Percentiles rank a stretch among this genome's conserved stretches.
phyloP scores from a whole-genome alignment of 2,797 vertebrate genomes.

The Amblyopsis hoosieri region DNA sequence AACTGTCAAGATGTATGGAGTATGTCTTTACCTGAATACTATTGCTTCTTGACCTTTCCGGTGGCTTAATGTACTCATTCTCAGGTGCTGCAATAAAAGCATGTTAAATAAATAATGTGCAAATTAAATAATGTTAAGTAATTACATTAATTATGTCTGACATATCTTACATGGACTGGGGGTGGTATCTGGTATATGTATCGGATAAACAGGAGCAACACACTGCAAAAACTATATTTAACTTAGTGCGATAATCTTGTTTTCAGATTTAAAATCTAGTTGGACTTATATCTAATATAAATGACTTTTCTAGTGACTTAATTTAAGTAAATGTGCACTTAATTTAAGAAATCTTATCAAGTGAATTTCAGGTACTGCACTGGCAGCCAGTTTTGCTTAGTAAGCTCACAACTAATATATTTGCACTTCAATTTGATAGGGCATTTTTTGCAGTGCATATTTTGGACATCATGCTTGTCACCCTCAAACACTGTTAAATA shows the following conservation, averaged over 20 bases:
- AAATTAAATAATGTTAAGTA: not conserved
- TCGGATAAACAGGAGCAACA: constrained; percentile 27
- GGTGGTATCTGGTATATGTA: constrained; percentile 20
- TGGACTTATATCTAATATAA: too few relatives aligned
- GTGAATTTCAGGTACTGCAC: too few relatives aligned
- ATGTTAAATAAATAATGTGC: constrained; percentile 3
- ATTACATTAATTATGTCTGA: not conserved
- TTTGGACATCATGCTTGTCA: constrained; percentile 22
- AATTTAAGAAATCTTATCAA: too few relatives aligned
- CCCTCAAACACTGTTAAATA: constrained; percentile 48
- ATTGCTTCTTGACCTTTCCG: constrained; percentile 55
- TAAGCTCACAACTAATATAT: too few relatives aligned
- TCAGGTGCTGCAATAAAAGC: constrained; percentile 60
- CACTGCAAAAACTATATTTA: too few relatives aligned
- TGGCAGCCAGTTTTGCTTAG: too few relatives aligned
- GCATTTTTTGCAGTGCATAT: constrained; percentile 1
- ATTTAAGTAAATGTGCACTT: too few relatives aligned
- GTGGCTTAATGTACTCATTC: constrained; percentile 7
- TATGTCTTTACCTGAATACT: constrained; percentile 68
- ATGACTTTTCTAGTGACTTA: too few relatives aligned
- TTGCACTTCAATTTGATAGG: too few relatives aligned
- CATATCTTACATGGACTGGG: constrained; percentile 62
- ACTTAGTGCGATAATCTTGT: too few relatives aligned
- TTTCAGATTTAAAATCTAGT: too few relatives aligned
- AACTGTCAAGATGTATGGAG: not conserved